A percentile compares a stretch with the other conserved stretches of the same genome.
Conservation (phyloP, 2,113 vertebrate species). For the Daphoenositta chrysoptera region DNA sequence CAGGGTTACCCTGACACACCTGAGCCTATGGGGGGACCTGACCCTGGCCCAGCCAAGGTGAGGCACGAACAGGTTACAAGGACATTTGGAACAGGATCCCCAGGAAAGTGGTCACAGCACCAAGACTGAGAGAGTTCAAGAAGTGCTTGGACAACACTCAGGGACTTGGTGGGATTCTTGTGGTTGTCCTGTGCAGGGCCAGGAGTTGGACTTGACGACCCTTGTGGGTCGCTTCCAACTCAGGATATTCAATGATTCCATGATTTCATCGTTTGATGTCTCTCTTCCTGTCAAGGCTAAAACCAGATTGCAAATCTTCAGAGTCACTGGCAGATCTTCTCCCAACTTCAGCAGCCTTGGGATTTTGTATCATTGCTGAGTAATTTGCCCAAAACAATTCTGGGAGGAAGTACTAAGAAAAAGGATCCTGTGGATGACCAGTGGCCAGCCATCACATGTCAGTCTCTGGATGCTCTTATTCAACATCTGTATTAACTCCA, state of each 20-base stretch:
- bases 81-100: neutral
- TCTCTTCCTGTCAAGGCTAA: neutral
- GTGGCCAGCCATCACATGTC: neutral
- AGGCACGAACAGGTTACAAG: neutral
- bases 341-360: neutral
- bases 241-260: neutral
- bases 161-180: neutral
- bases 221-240: neutral
- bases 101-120: neutral
- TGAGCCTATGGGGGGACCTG: neutral
- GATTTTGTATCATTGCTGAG: neutral
- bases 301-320: neutral
- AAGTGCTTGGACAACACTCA: neutral
- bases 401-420: neutral
- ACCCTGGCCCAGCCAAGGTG: neutral
- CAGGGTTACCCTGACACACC: neutral
- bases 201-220: neutral
- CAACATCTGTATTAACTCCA: neutral
- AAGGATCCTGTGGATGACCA: neutral
- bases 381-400: neutral
- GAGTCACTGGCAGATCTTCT: neutral
- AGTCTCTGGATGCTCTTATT: neutral
- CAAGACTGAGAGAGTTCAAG: neutral
- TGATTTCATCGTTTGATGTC: neutral
- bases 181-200: neutral